These are phyloP conservation scores for Turritopsis rubra DNA, from an alignment of 30 jellyfish, hydroid and myxozoan genomes.

Conservation along the genomic window DNA sequence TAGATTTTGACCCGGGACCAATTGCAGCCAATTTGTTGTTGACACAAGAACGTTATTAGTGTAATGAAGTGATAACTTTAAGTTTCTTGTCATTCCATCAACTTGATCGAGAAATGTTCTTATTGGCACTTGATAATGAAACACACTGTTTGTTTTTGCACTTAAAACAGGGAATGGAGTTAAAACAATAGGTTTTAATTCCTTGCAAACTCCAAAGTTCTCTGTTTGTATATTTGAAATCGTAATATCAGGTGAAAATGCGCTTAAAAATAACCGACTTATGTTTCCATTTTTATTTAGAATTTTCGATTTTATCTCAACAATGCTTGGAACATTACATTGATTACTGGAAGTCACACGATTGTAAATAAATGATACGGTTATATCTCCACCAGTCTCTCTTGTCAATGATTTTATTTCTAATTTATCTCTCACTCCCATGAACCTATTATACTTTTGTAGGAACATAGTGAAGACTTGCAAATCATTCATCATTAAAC, in stretches of 20 bases:
- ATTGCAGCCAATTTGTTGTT: background rate
- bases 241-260: conserved; percentile 10
- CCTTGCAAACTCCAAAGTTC: conserved; percentile 7
- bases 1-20: background rate
- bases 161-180: background rate
- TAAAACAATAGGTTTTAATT: background rate
- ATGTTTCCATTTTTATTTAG: background rate
- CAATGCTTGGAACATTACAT: background rate
- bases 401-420: conserved; percentile 46
- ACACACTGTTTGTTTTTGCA: background rate
- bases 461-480: conserved; percentile 12
- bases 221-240: background rate
- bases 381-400: conserved; percentile 27
- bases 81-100: conserved; percentile 19
- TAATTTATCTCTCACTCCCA: background rate
- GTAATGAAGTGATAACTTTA: background rate
- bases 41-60: background rate
- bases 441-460: conserved; percentile 1
- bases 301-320: background rate
- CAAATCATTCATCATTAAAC: conserved; percentile 7
- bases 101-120: background rate
- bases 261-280: background rate
- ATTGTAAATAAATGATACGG: conserved; percentile 5
- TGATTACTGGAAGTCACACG: background rate
- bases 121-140: conserved; percentile 1